phyloP scores from a whole-genome alignment of 2,113 vertebrate genomes.

The Trogon melanurus region DNA sequence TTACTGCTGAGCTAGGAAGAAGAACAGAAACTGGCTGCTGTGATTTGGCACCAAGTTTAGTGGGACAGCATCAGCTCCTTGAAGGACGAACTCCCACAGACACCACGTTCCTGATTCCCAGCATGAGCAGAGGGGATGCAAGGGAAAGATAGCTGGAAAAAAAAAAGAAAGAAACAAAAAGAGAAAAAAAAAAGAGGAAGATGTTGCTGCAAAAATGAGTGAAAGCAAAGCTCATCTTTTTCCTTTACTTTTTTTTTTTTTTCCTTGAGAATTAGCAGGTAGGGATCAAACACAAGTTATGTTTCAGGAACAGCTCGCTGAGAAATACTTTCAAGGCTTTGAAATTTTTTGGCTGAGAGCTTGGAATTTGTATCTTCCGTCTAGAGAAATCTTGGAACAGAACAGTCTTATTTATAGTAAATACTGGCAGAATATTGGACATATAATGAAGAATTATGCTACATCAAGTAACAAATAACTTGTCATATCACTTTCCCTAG shows the following conservation, averaged over 20 bases:
- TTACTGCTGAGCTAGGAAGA: constrained; percentile 15
- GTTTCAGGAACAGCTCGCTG: background rate
- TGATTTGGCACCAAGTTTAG: constrained; percentile 38
- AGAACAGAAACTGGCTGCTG: background rate
- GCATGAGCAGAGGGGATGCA: background rate
- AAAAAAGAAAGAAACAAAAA: too few species aligned
- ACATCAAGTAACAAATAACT: background rate
- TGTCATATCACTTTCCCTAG: background rate
- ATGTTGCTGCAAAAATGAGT: background rate
- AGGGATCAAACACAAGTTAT: background rate
- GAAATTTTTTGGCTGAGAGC: background rate
- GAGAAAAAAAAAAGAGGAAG: background rate
- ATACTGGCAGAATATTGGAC: background rate
- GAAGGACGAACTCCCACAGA: constrained; percentile 6
- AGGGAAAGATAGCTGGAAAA: background rate
- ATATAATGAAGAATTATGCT: background rate
- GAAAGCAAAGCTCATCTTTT: background rate
- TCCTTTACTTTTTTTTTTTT: background rate
- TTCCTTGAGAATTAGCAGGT: background rate
- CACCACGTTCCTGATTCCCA: background rate
- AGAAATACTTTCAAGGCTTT: background rate
- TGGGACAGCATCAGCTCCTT: constrained; percentile 6
- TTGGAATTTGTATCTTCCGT: background rate
- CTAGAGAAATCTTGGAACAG: constrained; percentile 38
- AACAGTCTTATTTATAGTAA: constrained; percentile 42